A percentile compares a stretch with the other conserved stretches of the same genome.
phyloP scores from a whole-genome alignment of 2,797 vertebrate species.

The Phylloscopus collybita region DNA sequence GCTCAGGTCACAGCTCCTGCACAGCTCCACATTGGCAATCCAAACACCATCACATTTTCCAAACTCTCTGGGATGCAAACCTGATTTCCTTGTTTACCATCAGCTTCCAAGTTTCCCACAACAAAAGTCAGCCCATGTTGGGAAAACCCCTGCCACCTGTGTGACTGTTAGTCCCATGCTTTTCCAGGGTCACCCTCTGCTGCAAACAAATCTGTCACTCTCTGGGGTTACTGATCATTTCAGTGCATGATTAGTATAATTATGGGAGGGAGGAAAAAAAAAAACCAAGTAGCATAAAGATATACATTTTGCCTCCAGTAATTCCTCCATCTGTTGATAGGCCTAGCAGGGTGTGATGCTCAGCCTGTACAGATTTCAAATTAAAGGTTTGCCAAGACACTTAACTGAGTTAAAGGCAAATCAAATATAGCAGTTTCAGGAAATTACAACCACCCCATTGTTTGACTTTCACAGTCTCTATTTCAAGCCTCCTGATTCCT shows the following conservation, averaged over 20 bases:
- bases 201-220: conserved; percentile 14
- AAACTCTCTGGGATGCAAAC: neutral
- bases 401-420: conserved; percentile 53
- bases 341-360: conserved; percentile 43
- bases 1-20: accelerated
- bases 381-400: conserved; percentile 36
- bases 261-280: neutral
- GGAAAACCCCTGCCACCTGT: neutral
- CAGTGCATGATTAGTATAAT: neutral
- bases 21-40: too few species aligned
- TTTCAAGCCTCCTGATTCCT: neutral
- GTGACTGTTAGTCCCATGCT: neutral
- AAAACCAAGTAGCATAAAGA: neutral
- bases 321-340: conserved; percentile 56
- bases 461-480: neutral
- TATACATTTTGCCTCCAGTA: conserved; percentile 51
- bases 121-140: neutral
- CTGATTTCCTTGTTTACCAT: neutral
- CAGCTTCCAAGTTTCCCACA: neutral
- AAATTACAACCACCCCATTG: conserved; percentile 5
- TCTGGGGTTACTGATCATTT: conserved; percentile 1
- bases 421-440: conserved; percentile 16
- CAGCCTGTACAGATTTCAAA: conserved; percentile 38
- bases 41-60: neutral
- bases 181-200: neutral